These are phyloP conservation scores for Rhorus exstirpatorius DNA, from an alignment of 2,888 invertebrate genomes.

Conservation along the genomic window DNA sequence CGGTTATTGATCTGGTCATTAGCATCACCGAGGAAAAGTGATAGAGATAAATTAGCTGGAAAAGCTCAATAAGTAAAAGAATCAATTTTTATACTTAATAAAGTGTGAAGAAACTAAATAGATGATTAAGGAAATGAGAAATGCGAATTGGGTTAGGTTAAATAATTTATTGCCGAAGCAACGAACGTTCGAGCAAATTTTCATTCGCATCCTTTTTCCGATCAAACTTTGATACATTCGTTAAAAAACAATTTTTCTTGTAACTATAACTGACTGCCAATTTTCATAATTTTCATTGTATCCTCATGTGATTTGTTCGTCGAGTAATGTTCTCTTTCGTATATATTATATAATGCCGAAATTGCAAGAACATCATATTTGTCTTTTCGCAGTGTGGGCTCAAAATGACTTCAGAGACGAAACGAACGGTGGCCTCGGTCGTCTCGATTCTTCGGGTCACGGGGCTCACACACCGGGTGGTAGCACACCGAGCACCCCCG, in stretches of 20 bases:
- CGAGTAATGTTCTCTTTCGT: neutral
- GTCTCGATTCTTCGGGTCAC: slow-evolving; percentile 87
- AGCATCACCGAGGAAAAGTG: neutral
- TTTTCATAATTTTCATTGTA: too few relatives aligned
- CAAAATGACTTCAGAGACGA: slow-evolving; percentile 96
- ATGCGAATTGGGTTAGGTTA: neutral
- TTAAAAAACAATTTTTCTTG: too few relatives aligned
- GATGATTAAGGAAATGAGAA: neutral
- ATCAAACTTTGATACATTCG: too few relatives aligned
- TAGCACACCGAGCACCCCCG: slow-evolving; percentile 90
- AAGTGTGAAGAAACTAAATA: neutral
- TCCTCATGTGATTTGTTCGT: neutral
- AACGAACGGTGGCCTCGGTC: slow-evolving; percentile 90
- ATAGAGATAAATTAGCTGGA: neutral
- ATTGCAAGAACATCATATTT: slow-evolving; percentile 47
- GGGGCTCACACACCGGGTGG: slow-evolving; percentile 84
- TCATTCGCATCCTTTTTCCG: too few relatives aligned
- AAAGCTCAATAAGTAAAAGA: neutral
- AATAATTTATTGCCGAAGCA: neutral
- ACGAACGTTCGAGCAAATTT: too few relatives aligned
- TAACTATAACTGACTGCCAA: too few relatives aligned
- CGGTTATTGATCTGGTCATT: neutral
- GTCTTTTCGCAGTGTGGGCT: slow-evolving; percentile 92
- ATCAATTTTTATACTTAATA: neutral
- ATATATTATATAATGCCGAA: slow-evolving; percentile 33